Evolutionary conservation across 2,888 invertebrate genomes (phyloP).

Genomic region (Melieria omissa): DNA sequence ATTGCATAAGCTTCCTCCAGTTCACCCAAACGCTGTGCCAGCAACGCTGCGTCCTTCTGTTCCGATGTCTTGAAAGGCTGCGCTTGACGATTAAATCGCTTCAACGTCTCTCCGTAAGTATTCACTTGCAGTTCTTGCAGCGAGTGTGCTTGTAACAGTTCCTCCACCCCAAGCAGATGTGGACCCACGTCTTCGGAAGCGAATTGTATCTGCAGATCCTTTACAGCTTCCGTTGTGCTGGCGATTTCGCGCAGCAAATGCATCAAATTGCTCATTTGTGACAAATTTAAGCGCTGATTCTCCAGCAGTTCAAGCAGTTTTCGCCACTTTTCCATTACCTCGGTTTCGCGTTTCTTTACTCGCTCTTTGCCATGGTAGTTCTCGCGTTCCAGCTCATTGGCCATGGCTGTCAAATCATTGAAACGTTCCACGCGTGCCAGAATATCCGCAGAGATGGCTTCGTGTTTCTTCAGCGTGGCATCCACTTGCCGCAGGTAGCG

Average conservation of each 20-base stretch:
- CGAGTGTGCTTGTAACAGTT: slow-evolving; percentile 92
- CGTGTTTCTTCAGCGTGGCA: slow-evolving; percentile 97
- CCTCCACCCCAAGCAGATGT: slow-evolving; percentile 94
- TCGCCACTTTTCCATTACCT: slow-evolving; percentile 89
- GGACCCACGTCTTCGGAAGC: slow-evolving; percentile 88
- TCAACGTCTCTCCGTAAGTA: slow-evolving; percentile 86
- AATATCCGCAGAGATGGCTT: slow-evolving; percentile 97
- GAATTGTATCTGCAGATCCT: slow-evolving; percentile 80
- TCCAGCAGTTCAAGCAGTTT: slow-evolving; percentile 86
- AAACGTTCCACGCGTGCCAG: slow-evolving; percentile 93
- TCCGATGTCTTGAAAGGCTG: slow-evolving; percentile 71
- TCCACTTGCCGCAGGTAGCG: slow-evolving; percentile 93
- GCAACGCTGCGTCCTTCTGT: slow-evolving; percentile 70
- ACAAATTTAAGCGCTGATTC: slow-evolving; percentile 81
- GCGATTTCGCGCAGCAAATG: slow-evolving; percentile 91
- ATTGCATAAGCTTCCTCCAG: slow-evolving; percentile 83
- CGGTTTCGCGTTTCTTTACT: slow-evolving; percentile 72
- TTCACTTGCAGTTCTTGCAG: slow-evolving; percentile 92
- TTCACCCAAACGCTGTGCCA: slow-evolving; percentile 79
- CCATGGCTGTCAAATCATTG: slow-evolving; percentile 92
- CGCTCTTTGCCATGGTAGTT: slow-evolving; percentile 90
- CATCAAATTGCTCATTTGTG: slow-evolving; percentile 86
- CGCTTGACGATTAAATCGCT: slow-evolving; percentile 79
- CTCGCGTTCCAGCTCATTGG: slow-evolving; percentile 89
- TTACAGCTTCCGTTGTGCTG: slow-evolving; percentile 84